Percentiles rank a stretch among this genome's conserved stretches.
Evolutionary conservation across 2,113 vertebrate genomes (phyloP).

Genomic region (Paedocypris sp.): DNA sequence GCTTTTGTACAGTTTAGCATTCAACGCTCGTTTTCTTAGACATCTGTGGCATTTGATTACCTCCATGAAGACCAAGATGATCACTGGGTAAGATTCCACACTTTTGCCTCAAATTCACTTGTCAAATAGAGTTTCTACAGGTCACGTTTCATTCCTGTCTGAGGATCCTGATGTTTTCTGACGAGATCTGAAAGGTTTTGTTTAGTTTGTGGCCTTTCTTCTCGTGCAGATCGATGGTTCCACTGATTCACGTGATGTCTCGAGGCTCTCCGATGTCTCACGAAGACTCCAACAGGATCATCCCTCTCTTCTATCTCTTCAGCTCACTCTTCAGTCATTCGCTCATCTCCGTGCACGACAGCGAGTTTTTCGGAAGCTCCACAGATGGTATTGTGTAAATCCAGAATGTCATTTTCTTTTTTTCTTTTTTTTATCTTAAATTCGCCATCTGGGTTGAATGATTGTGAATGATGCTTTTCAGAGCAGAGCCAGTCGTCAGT

Average conservation of each 20-base stretch:
- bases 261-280: slow-evolving; percentile 91
- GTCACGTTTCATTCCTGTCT: neutral
- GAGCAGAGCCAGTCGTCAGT: slow-evolving; percentile 82
- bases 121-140: neutral
- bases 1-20: slow-evolving; percentile 94
- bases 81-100: slow-evolving; percentile 77
- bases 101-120: neutral
- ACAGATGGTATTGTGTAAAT: slow-evolving; percentile 67
- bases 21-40: slow-evolving; percentile 89
- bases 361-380: slow-evolving; percentile 89
- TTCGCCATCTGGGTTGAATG: no score
- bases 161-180: no score
- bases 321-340: slow-evolving; percentile 97
- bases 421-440: neutral
- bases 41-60: slow-evolving; percentile 94
- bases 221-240: slow-evolving; percentile 80
- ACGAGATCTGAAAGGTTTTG: no score
- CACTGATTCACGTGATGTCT: slow-evolving; percentile 87
- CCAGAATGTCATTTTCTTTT: neutral
- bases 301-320: slow-evolving; percentile 97
- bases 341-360: slow-evolving; percentile 94
- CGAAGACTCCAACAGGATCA: slow-evolving; percentile 89
- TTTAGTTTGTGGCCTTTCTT: neutral
- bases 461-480: slow-evolving; percentile 33
- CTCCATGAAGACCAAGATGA: slow-evolving; percentile 96